Conservation (phyloP, 2,113 vertebrate species). For the Galbula dea region DNA sequence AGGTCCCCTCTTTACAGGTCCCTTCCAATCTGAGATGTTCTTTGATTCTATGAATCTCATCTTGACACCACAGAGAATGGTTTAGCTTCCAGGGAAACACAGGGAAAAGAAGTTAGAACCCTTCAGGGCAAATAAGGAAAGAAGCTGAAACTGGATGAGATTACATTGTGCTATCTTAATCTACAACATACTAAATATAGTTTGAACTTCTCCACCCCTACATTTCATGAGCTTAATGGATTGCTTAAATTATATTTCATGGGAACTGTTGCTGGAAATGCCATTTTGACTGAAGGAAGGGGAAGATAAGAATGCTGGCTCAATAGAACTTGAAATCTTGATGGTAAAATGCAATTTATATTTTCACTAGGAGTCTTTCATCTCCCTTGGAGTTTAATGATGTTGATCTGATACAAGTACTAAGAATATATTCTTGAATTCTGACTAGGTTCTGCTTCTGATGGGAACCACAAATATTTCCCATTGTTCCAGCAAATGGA, state of each 20-base stretch:
- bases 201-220: background rate
- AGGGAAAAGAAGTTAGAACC: background rate
- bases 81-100: background rate
- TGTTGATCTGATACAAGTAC: background rate
- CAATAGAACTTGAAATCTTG: slow-evolving; percentile 3
- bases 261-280: background rate
- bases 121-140: background rate
- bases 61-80: fast-evolving
- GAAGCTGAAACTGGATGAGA: background rate
- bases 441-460: background rate
- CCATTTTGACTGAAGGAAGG: background rate
- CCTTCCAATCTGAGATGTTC: background rate
- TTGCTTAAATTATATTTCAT: background rate
- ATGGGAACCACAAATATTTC: background rate
- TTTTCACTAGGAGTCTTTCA: slow-evolving; percentile 24
- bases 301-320: background rate
- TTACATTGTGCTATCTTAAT: background rate
- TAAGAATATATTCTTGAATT: background rate
- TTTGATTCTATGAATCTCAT: background rate
- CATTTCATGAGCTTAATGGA: background rate
- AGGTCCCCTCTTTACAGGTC: too few species aligned
- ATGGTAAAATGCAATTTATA: background rate
- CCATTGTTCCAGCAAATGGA: background rate
- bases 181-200: background rate
- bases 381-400: background rate